Conservation (phyloP, 2,797 vertebrate species). For the Emydoidea blandingii region DNA sequence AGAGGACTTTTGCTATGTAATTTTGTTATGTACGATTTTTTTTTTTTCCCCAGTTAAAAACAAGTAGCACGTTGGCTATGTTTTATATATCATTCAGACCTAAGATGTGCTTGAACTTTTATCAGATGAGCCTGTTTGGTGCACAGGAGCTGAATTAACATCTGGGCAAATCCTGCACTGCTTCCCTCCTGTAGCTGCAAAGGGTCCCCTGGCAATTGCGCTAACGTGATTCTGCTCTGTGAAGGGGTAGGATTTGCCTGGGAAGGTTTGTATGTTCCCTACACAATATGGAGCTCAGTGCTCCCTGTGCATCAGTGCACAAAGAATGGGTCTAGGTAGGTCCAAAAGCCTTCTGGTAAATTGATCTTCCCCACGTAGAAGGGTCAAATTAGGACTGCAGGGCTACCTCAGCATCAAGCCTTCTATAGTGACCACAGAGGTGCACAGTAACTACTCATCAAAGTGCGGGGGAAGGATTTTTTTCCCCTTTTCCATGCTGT, state of each 20-base stretch:
- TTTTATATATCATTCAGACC: slow-evolving; percentile 16
- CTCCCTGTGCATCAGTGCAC: background rate
- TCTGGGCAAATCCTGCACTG: background rate
- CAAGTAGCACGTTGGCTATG: background rate
- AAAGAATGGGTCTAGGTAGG: background rate
- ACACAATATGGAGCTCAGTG: background rate
- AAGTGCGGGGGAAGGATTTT: background rate
- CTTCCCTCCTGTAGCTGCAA: background rate
- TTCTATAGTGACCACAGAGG: background rate
- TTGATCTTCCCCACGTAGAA: background rate
- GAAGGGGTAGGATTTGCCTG: background rate
- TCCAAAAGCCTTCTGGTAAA: background rate
- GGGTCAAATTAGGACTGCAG: background rate
- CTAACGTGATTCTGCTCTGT: background rate
- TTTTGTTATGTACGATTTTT: background rate
- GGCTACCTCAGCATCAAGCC: background rate
- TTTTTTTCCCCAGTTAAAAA: background rate
- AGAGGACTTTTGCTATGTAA: background rate
- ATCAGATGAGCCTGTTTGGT: background rate
- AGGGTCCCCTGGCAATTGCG: background rate
- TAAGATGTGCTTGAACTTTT: background rate
- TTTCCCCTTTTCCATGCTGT: background rate
- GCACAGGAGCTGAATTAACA: background rate
- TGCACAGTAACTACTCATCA: background rate
- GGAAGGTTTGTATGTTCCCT: background rate